Evolutionary conservation across 2,888 invertebrate genomes (phyloP), one percentile per base, ranked within the genome.

Genomic region (Drosophila stalkeri): DNA sequence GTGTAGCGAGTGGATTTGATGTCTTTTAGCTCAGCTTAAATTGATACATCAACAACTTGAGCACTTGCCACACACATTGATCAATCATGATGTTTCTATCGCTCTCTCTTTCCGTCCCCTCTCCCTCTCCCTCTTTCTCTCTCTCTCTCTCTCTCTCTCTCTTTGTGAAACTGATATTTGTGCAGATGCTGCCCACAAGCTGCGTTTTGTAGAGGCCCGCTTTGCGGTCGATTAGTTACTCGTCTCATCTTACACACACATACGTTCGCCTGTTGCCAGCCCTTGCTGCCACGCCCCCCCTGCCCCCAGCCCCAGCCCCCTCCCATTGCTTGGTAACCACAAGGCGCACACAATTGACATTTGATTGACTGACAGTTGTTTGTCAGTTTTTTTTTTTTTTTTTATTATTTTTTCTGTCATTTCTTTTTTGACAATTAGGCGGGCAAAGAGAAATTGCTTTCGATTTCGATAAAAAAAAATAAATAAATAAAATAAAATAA

Each of bases 351-450:
- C 86, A 90, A 86, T 90, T 87, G 89, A 80, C 90, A 77, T 81
- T 74, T 90, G 86, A 87, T 87, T 87, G 86, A 87, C 74, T 83
- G 86, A 81, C 90, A 90, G 89, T 77, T 80, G 84, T 68, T 86
- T 88, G 86, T 81, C 89, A 79, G 64, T 78, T 79, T 18, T n/a
- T 37, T 6, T 16, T 16, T 6, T 39, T 7, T 1, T 78, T 79
- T 18, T n/a, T 37, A 1, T 16, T 16, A 2, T 39, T 7, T 1
- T 51, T 7, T 81, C 81, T 80, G 77, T 61, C 75, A 75, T 49
- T 77, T 49, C 1, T 33, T 51, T 83, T 88, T 81, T 81, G 86
- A 90, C 90, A 90, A 87, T 87, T 77, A 81, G 80, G 86, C 71
- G 81, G 81, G 70, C 77, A 82, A 81, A 86, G 83, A 80, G 86